These are phyloP conservation scores for Brachystomella parvula DNA, from an alignment of 1,140 invertebrate genomes.

Conservation along the genomic window DNA sequence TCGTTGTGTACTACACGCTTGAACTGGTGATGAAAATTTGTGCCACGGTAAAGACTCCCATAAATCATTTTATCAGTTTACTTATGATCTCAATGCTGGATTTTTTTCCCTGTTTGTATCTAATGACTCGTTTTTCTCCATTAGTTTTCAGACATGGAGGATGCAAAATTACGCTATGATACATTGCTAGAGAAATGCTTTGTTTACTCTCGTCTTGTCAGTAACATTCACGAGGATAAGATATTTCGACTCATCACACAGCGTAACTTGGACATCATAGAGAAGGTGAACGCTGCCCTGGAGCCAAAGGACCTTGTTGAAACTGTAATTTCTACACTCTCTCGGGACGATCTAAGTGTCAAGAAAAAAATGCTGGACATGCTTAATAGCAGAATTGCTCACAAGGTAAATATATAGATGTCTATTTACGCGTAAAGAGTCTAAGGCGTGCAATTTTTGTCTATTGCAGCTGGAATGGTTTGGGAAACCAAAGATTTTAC, in stretches of 20 bases:
- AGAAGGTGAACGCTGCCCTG: slow-evolving; percentile 30
- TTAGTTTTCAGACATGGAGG: slow-evolving; percentile 19
- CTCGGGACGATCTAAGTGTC: slow-evolving; percentile 19
- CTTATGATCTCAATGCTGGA: not conserved
- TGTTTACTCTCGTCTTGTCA: slow-evolving; percentile 19
- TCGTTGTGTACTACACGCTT: slow-evolving; percentile 27
- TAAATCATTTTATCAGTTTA: not conserved
- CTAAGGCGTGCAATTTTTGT: not conserved
- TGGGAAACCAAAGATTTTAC: slow-evolving; percentile 42
- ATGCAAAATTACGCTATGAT: slow-evolving; percentile 18
- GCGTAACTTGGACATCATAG: slow-evolving; percentile 35
- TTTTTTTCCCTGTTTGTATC: not conserved
- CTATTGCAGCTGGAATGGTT: slow-evolving; percentile 33
- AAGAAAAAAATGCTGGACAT: slow-evolving; percentile 32
- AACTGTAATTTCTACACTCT: slow-evolving; percentile 19
- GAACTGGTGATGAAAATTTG: slow-evolving; percentile 29
- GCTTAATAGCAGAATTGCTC: slow-evolving; percentile 27
- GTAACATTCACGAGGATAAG: slow-evolving; percentile 25
- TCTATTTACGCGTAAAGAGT: not conserved
- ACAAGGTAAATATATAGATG: slow-evolving; percentile 20
- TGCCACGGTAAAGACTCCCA: slow-evolving; percentile 25
- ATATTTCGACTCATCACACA: slow-evolving; percentile 26
- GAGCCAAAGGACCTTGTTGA: slow-evolving; percentile 29
- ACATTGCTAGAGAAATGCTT: slow-evolving; percentile 28
- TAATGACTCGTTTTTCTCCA: not conserved